phyloP scores from a whole-genome alignment of 2,797 vertebrate genomes.

The Astyanax mexicanus region DNA sequence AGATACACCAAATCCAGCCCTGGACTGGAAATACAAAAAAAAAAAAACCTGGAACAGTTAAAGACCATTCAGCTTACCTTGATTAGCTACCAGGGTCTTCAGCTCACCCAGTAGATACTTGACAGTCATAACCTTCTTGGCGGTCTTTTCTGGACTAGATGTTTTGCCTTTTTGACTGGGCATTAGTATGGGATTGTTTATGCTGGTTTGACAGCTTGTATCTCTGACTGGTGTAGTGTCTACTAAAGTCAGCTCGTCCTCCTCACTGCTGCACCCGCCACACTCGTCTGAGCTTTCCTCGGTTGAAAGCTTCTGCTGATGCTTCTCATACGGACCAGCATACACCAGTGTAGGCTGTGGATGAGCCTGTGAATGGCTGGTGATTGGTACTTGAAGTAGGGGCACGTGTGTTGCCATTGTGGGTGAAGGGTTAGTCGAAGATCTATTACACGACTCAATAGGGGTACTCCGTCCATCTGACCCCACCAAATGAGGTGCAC shows the following conservation, averaged over 20 bases:
- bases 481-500: constrained; percentile 13
- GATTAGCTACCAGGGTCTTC: constrained; percentile 67
- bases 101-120: constrained; percentile 86
- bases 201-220: constrained; percentile 62
- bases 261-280: constrained; percentile 37
- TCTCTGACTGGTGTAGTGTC: constrained; percentile 70
- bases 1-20: too few species aligned
- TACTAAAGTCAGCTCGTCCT: constrained; percentile 55
- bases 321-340: constrained; percentile 45
- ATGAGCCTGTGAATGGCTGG: constrained; percentile 57
- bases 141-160: constrained; percentile 59
- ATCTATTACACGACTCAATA: not conserved
- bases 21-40: too few species aligned
- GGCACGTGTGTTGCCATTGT: not conserved
- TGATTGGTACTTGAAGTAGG: not conserved
- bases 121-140: constrained; percentile 73
- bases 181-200: constrained; percentile 13
- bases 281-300: constrained; percentile 43
- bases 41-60: too few species aligned
- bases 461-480: not conserved
- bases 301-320: not conserved
- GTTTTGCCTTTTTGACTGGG: constrained; percentile 6
- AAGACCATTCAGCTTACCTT: constrained; percentile 69
- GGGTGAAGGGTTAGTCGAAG: not conserved
- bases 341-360: constrained; percentile 67